Evolutionary conservation across 1,140 invertebrate species (phyloP).

Genomic region (Danaus melanippus): DNA sequence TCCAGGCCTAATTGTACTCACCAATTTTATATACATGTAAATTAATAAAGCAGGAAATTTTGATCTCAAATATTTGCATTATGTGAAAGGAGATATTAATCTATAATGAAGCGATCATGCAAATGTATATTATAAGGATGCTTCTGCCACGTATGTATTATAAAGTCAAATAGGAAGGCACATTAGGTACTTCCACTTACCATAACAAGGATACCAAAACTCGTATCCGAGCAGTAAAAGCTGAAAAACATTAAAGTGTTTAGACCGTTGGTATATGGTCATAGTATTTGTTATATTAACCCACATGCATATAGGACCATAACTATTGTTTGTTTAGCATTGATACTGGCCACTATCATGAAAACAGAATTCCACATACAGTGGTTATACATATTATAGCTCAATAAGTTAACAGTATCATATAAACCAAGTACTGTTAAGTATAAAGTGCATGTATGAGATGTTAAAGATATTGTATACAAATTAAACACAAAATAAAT

Average conservation of each 20-base stretch:
- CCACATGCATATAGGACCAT: slow-evolving; percentile 25
- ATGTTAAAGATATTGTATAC: no score
- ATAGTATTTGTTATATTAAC: slow-evolving; percentile 28
- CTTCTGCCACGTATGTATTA: slow-evolving; percentile 14
- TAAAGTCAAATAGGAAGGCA: slow-evolving; percentile 51
- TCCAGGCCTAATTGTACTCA: no score
- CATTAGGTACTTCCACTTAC: slow-evolving; percentile 64
- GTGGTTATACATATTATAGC: no score
- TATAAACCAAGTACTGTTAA: no score
- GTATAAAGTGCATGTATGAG: no score
- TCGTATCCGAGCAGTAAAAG: slow-evolving; percentile 64
- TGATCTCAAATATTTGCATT: slow-evolving; percentile 5
- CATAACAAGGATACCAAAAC: slow-evolving; percentile 62
- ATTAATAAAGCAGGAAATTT: no score
- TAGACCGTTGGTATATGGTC: slow-evolving; percentile 50
- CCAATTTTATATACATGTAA: no score
- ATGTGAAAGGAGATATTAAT: slow-evolving; percentile 16
- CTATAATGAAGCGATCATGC: slow-evolving; percentile 13
- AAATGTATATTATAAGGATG: slow-evolving; percentile 8
- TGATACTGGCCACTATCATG: no score
- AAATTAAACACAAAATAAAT: no score
- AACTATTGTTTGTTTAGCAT: no score
- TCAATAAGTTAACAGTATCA: no score
- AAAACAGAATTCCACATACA: no score
- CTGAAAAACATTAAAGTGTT: slow-evolving; percentile 69